Evolutionary conservation across 2,113 vertebrate genomes (phyloP).

Genomic region (Formicarius rufipectus): DNA sequence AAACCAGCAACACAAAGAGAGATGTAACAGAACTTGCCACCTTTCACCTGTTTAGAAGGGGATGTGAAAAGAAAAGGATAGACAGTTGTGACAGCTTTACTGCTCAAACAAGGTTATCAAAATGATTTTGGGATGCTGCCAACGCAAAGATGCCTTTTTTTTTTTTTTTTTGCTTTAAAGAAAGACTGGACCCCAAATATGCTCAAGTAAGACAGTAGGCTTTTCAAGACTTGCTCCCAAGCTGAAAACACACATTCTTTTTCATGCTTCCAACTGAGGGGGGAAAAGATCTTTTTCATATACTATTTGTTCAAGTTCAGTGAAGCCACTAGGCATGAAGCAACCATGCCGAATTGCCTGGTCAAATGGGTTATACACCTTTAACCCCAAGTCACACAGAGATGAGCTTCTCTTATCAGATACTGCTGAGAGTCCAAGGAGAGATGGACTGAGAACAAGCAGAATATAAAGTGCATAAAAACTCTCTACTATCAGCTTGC

Average conservation of each 20-base stretch:
- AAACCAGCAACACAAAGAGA: background rate
- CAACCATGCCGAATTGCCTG: accelerated
- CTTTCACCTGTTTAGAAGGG: background rate
- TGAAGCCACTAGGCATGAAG: background rate
- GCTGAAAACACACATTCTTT: background rate
- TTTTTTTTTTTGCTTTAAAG: background rate
- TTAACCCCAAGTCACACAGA: background rate
- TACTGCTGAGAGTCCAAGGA: background rate
- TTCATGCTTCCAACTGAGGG: background rate
- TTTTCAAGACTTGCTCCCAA: background rate
- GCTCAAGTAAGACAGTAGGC: background rate
- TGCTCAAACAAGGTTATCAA: background rate
- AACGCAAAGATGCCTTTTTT: background rate
- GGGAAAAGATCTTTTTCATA: background rate
- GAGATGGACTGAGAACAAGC: background rate
- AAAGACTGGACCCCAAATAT: background rate
- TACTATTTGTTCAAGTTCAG: background rate
- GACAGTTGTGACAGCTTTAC: background rate
- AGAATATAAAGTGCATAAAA: background rate
- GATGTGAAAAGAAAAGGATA: background rate
- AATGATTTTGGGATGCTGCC: accelerated
- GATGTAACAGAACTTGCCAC: background rate
- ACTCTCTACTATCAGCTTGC: background rate
- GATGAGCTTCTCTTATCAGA: background rate
- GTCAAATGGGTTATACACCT: background rate